phyloP scores from a whole-genome alignment of 2,113 vertebrate genomes.

The Arvicanthis niloticus region DNA sequence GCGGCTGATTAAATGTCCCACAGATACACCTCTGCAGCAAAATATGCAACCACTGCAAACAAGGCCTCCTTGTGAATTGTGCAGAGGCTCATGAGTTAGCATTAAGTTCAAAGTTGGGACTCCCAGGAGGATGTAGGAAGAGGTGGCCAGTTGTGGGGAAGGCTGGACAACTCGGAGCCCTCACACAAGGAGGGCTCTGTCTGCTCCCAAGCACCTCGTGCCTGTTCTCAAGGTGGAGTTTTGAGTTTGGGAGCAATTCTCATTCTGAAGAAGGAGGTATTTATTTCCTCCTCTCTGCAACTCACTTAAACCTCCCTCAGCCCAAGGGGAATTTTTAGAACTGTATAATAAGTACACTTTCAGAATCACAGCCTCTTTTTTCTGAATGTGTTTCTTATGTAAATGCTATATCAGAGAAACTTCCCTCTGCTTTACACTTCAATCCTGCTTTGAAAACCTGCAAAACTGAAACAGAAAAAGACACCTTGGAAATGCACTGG shows the following conservation, averaged over 20 bases:
- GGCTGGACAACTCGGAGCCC: background rate
- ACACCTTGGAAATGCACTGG: slow-evolving; percentile 71
- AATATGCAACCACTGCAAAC: background rate
- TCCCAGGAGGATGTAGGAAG: background rate
- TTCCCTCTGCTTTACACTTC: slow-evolving; percentile 62
- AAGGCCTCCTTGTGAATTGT: slow-evolving; percentile 7
- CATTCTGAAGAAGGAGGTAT: slow-evolving; percentile 35
- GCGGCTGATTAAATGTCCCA: background rate
- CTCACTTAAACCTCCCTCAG: slow-evolving; percentile 58
- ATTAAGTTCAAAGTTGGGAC: background rate
- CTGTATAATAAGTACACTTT: slow-evolving; percentile 60
- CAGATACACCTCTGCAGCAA: slow-evolving; percentile 31
- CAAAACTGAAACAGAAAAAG: slow-evolving; percentile 72
- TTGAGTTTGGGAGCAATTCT: slow-evolving; percentile 2
- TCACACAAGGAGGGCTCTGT: slow-evolving; percentile 48
- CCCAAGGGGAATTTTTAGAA: slow-evolving; percentile 63
- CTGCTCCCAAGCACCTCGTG: background rate
- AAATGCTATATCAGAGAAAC: slow-evolving; percentile 69
- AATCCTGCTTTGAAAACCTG: slow-evolving; percentile 74
- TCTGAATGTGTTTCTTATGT: slow-evolving; percentile 76
- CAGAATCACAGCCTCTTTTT: slow-evolving; percentile 71
- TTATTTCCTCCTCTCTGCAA: slow-evolving; percentile 56
- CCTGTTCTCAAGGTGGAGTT: background rate
- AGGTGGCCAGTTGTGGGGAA: background rate
- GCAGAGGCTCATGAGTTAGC: background rate